Evolutionary conservation across 1,140 invertebrate species (phyloP).

Genomic region (silkworm (Bombyx mori)): DNA sequence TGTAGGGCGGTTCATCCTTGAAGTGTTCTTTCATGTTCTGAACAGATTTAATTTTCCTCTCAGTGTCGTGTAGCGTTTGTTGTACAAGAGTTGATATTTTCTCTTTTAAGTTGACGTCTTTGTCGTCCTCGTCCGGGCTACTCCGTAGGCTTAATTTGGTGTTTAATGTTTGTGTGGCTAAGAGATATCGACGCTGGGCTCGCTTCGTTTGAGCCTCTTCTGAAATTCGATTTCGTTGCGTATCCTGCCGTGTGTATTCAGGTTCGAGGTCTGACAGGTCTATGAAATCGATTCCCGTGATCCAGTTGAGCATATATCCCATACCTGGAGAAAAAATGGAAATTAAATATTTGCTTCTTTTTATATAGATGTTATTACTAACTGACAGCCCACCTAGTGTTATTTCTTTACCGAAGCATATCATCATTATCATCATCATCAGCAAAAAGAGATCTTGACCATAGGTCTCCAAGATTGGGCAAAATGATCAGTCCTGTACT

Average conservation of each 20-base stretch:
- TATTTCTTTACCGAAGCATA: too few relatives aligned
- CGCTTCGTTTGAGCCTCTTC: neutral
- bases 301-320: conserved; percentile 15
- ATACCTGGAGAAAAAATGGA: conserved; percentile 5
- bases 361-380: conserved; percentile 2
- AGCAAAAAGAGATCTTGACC: too few relatives aligned
- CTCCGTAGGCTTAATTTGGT: conserved; percentile 1
- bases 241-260: neutral
- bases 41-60: conserved; percentile 30
- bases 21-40: conserved; percentile 27
- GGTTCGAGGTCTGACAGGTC: conserved; percentile 11
- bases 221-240: neutral
- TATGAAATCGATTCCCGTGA: conserved; percentile 24
- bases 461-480: too few relatives aligned
- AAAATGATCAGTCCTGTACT: too few relatives aligned
- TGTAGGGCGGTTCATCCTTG: conserved; percentile 33
- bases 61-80: conserved; percentile 41
- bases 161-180: neutral
- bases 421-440: too few relatives aligned
- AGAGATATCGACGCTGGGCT: neutral
- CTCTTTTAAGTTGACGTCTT: conserved; percentile 37
- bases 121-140: conserved; percentile 23
- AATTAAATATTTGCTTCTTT: conserved; percentile 2
- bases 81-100: conserved; percentile 41
- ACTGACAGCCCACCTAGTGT: too few relatives aligned